Evolutionary conservation across 2,888 invertebrate genomes (phyloP).

Genomic region (Mythimna pallens): DNA sequence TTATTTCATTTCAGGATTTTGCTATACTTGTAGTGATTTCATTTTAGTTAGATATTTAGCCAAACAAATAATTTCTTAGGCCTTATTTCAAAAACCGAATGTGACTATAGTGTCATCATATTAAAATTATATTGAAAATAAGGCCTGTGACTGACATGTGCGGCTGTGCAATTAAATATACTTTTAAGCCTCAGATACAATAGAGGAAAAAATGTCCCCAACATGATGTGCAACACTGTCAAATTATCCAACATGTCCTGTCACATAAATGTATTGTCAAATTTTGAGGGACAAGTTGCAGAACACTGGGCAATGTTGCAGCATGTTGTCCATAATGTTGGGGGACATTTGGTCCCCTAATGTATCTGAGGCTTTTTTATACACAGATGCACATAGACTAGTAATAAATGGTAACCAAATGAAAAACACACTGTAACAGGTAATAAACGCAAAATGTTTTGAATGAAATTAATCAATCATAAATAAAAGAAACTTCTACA

Average conservation of each 20-base stretch:
- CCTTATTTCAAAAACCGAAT: slow-evolving; percentile 50
- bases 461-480: neutral
- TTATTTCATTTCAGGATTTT: slow-evolving; percentile 32
- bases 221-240: too few species aligned
- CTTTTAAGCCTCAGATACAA: slow-evolving; percentile 5
- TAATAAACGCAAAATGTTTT: neutral
- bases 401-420: slow-evolving; percentile 48
- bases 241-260: too few species aligned
- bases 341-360: neutral
- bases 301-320: too few species aligned
- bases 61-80: slow-evolving; percentile 64
- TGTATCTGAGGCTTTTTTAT: slow-evolving; percentile 4
- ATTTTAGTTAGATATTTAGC: slow-evolving; percentile 68
- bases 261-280: too few species aligned
- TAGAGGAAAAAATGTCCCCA: too few species aligned
- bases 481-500: neutral
- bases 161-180: slow-evolving; percentile 56
- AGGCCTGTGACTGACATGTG: slow-evolving; percentile 57
- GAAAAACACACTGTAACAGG: slow-evolving; percentile 24
- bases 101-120: neutral
- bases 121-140: slow-evolving; percentile 46
- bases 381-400: slow-evolving; percentile 66
- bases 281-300: too few species aligned
- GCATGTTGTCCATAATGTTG: too few species aligned
- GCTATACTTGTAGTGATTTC: slow-evolving; percentile 49